Evolutionary conservation across 1,140 invertebrate species (phyloP).

Genomic region (Elysia chlorotica): DNA sequence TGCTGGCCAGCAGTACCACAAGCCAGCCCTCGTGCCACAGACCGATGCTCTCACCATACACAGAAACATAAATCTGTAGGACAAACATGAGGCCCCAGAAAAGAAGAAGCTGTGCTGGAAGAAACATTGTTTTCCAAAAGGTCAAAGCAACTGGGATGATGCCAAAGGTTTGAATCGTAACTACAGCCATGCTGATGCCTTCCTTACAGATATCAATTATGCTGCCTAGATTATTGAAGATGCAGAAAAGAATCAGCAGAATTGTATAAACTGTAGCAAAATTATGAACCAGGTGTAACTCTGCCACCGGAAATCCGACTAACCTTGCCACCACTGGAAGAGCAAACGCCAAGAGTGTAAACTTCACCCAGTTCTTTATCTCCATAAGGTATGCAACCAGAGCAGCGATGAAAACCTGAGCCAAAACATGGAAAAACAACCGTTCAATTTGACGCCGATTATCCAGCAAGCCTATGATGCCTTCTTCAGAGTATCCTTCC

Average conservation of each 20-base stretch:
- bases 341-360: constrained; percentile 62
- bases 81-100: constrained; percentile 64
- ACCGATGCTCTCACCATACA: constrained; percentile 31
- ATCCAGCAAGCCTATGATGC: no score
- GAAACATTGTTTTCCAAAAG: constrained; percentile 60
- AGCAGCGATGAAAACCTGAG: constrained; percentile 62
- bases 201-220: constrained; percentile 61
- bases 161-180: constrained; percentile 56
- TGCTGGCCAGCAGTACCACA: constrained; percentile 60
- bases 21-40: constrained; percentile 58
- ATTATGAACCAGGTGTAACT: constrained; percentile 64
- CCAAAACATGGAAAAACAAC: constrained; percentile 58
- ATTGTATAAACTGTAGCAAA: constrained; percentile 60
- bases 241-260: constrained; percentile 61
- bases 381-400: constrained; percentile 63
- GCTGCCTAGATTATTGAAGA: constrained; percentile 63
- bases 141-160: constrained; percentile 55
- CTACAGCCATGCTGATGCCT: constrained; percentile 34
- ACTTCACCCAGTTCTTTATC: constrained; percentile 59
- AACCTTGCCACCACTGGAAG: constrained; percentile 64
- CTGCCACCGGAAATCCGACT: constrained; percentile 59
- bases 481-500: no score
- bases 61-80: constrained; percentile 57
- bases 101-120: constrained; percentile 63
- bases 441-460: constrained; percentile 43